A percentile compares a stretch with the other conserved stretches of the same genome.
phyloP scores from a whole-genome alignment of 2,113 vertebrate genomes.

The Oryzias woworae region DNA sequence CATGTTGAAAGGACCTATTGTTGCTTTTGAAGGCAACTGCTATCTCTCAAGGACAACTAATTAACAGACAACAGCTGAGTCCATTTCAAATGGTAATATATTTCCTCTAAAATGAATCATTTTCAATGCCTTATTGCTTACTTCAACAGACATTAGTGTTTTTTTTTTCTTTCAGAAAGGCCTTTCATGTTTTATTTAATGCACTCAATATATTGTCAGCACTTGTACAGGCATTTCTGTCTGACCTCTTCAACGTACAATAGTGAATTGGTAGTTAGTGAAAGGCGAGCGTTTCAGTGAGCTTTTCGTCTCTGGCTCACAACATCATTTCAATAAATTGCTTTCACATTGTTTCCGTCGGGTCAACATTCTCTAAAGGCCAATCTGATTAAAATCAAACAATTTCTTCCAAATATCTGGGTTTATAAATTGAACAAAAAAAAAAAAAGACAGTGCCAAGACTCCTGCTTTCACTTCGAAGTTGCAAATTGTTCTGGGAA shows the following conservation, averaged over 20 bases:
- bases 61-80: slow-evolving; percentile 85
- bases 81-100: slow-evolving; percentile 81
- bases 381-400: slow-evolving; percentile 17
- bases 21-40: slow-evolving; percentile 70
- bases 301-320: slow-evolving; percentile 27
- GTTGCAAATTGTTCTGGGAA: too few species aligned
- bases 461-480: too few species aligned
- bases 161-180: slow-evolving; percentile 33
- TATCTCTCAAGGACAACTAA: slow-evolving; percentile 83
- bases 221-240: slow-evolving; percentile 70
- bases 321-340: slow-evolving; percentile 28
- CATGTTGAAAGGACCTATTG: slow-evolving; percentile 76
- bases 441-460: too few species aligned
- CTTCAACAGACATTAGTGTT: slow-evolving; percentile 58
- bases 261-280: slow-evolving; percentile 55
- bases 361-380: slow-evolving; percentile 15
- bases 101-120: slow-evolving; percentile 72
- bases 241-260: slow-evolving; percentile 64
- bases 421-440: not conserved
- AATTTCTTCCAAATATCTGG: not conserved
- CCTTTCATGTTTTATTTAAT: slow-evolving; percentile 65
- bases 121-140: slow-evolving; percentile 69
- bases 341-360: slow-evolving; percentile 14
- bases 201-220: slow-evolving; percentile 61
- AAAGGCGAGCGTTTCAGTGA: slow-evolving; percentile 38